phyloP scores from a whole-genome alignment of 2,888 invertebrate genomes.

The Oscheius sp. region DNA sequence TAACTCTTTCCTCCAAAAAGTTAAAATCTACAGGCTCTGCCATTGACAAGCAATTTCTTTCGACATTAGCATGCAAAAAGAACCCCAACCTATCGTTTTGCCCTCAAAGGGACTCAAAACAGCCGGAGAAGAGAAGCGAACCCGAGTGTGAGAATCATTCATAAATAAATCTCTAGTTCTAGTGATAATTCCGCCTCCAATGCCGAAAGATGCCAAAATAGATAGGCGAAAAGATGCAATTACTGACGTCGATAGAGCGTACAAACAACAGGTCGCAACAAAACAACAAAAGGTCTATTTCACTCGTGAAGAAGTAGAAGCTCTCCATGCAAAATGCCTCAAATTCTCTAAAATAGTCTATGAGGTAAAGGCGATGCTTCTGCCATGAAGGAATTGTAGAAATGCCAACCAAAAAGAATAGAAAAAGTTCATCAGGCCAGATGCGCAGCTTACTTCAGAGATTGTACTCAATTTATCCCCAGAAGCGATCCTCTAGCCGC shows the following conservation, averaged over 20 bases:
- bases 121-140: background rate
- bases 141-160: background rate
- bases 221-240: background rate
- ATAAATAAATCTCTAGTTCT: background rate
- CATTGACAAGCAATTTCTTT: background rate
- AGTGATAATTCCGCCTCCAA: slow-evolving; percentile 26
- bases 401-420: slow-evolving; percentile 41
- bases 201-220: slow-evolving; percentile 4
- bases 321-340: slow-evolving; percentile 5
- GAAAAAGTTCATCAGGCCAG: slow-evolving; percentile 37
- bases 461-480: slow-evolving; percentile 59
- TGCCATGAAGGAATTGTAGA: slow-evolving; percentile 17
- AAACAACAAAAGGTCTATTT: background rate
- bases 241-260: background rate
- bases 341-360: slow-evolving; percentile 1
- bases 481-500: slow-evolving; percentile 59
- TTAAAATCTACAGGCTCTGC: background rate
- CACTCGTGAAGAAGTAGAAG: background rate
- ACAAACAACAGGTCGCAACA: background rate
- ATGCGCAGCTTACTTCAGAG: slow-evolving; percentile 53
- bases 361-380: too few relatives aligned
- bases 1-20: background rate
- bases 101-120: background rate
- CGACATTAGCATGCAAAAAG: slow-evolving; percentile 6
- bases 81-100: slow-evolving; percentile 10